phyloP scores from a whole-genome alignment of 2,888 invertebrate genomes.

The Branchinecta sandiegonensis region DNA sequence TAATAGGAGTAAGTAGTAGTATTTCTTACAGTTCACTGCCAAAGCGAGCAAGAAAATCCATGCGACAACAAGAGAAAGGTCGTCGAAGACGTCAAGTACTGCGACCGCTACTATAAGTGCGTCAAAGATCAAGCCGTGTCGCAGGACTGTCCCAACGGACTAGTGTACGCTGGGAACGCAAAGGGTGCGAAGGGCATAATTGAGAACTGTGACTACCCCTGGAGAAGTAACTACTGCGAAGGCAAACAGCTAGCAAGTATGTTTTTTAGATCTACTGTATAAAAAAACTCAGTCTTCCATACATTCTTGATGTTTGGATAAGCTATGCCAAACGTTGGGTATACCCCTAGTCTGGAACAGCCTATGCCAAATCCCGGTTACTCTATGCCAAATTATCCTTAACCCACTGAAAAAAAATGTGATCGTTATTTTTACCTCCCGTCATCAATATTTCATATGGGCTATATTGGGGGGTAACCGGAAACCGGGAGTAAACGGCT shows the following conservation, averaged over 20 bases:
- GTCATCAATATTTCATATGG: no score
- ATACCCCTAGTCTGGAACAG: no score
- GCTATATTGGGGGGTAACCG: no score
- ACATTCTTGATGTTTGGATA: no score
- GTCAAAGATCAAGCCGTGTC: slow-evolving; percentile 64
- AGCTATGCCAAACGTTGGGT: no score
- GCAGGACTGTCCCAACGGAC: slow-evolving; percentile 77
- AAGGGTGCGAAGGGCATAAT: slow-evolving; percentile 71
- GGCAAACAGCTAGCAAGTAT: slow-evolving; percentile 58
- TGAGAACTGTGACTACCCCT: slow-evolving; percentile 77
- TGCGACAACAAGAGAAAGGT: slow-evolving; percentile 64
- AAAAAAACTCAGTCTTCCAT: no score
- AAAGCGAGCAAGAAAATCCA: slow-evolving; percentile 43
- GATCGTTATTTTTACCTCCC: no score
- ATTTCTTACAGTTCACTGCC: slow-evolving; percentile 26
- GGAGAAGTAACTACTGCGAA: slow-evolving; percentile 76
- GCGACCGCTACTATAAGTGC: slow-evolving; percentile 74
- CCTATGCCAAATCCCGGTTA: no score
- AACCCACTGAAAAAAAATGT: no score
- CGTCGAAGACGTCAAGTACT: slow-evolving; percentile 61
- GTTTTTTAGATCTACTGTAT: slow-evolving; percentile 30
- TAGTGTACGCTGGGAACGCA: slow-evolving; percentile 76
- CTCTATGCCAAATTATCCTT: no score
- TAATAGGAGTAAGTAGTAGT: slow-evolving; percentile 26
- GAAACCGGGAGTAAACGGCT: no score